Percentiles rank a stretch among this genome's conserved stretches.
Evolutionary conservation across 2,888 invertebrate species (phyloP).

Genomic region (Temnothorax unifasciatus): DNA sequence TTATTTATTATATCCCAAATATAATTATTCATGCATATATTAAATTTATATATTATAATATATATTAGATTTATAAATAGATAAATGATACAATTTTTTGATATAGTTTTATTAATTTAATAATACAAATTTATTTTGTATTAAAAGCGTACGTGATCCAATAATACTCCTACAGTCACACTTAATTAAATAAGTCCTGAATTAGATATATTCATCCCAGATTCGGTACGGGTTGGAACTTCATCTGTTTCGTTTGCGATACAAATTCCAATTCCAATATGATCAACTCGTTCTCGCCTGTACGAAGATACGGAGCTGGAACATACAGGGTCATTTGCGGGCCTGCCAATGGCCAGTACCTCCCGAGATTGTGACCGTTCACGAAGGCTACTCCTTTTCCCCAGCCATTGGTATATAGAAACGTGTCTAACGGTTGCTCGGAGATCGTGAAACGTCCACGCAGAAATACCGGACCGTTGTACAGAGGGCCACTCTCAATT

Average conservation of each 20-base stretch:
- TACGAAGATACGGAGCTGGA: constrained; percentile 91
- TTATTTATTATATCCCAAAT: neutral
- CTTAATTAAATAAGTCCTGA: neutral
- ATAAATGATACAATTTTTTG: too few species aligned
- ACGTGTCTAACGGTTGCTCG: constrained; percentile 90
- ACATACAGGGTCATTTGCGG: constrained; percentile 95
- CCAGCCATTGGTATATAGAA: constrained; percentile 93
- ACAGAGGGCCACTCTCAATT: constrained; percentile 65
- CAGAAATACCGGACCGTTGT: constrained; percentile 79
- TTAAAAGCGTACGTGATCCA: neutral
- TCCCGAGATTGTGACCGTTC: constrained; percentile 94
- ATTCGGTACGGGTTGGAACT: constrained; percentile 85
- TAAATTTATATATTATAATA: neutral
- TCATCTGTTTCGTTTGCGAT: constrained; percentile 82
- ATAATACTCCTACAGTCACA: neutral
- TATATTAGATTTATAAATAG: neutral
- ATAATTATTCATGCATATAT: neutral
- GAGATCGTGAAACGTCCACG: constrained; percentile 82
- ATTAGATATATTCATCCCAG: constrained; percentile 62
- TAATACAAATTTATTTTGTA: neutral
- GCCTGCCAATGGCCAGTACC: constrained; percentile 93
- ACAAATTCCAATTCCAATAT: constrained; percentile 88
- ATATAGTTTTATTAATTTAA: constrained; percentile 6
- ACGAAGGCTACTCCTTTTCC: constrained; percentile 94
- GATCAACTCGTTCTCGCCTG: constrained; percentile 88